These are phyloP conservation scores for Leuciscus waleckii DNA, from an alignment of 2,797 vertebrate genomes.

Conservation along the genomic window DNA sequence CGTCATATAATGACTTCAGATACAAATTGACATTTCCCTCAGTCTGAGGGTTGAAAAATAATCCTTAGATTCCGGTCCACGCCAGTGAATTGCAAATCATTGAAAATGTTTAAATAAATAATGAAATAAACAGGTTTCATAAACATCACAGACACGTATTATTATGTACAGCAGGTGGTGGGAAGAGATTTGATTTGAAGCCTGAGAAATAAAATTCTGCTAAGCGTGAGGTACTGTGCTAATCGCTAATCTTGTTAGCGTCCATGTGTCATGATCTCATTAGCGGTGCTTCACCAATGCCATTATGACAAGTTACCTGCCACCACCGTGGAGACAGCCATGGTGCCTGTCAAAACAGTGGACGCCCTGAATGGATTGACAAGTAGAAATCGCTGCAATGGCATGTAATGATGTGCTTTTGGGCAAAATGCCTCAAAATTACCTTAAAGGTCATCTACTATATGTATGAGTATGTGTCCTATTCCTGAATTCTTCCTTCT, in stretches of 20 bases:
- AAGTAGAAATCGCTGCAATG: neutral
- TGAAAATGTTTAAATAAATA: slow-evolving; percentile 33
- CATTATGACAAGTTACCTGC: slow-evolving; percentile 48
- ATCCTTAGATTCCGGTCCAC: slow-evolving; percentile 1
- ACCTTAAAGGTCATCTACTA: slow-evolving; percentile 36
- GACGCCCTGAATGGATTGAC: slow-evolving; percentile 38
- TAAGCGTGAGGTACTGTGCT: slow-evolving; percentile 40
- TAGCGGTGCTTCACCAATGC: slow-evolving; percentile 44
- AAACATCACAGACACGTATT: slow-evolving; percentile 13
- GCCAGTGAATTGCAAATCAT: neutral
- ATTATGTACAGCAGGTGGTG: slow-evolving; percentile 26
- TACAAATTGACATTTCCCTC: slow-evolving; percentile 34
- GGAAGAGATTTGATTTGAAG: slow-evolving; percentile 43
- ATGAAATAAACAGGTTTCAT: slow-evolving; percentile 16
- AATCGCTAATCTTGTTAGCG: slow-evolving; percentile 56
- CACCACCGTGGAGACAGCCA: slow-evolving; percentile 31
- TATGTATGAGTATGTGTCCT: slow-evolving; percentile 18
- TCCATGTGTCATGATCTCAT: slow-evolving; percentile 57
- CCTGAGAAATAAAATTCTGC: slow-evolving; percentile 35
- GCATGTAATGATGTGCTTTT: slow-evolving; percentile 34
- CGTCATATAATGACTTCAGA: neutral
- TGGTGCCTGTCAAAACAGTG: slow-evolving; percentile 47
- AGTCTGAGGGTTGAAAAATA: slow-evolving; percentile 13
- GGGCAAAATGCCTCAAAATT: slow-evolving; percentile 52
- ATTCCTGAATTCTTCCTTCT: neutral